Conservation (phyloP, 2,888 invertebrate species). For the Phlogophora meticulosa region DNA sequence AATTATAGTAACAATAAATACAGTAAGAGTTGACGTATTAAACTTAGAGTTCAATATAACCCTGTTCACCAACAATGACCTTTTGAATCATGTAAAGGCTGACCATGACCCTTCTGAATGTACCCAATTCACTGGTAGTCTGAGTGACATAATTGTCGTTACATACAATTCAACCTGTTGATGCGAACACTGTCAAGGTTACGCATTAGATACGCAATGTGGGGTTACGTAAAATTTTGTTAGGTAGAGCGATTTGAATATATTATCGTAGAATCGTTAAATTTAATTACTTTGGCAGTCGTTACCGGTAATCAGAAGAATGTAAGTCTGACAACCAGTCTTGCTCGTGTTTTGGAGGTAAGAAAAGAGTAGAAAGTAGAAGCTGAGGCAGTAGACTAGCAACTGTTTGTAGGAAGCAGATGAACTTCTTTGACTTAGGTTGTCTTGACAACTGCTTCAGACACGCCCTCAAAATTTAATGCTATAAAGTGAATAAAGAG, state of each 20-base stretch:
- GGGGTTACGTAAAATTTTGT: slow-evolving; percentile 9
- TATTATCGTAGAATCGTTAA: neutral
- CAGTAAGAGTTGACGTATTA: neutral
- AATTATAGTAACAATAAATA: too few relatives aligned
- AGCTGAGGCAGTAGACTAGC: too few relatives aligned
- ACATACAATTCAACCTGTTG: slow-evolving; percentile 27
- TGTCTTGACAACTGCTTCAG: too few relatives aligned
- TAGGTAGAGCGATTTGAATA: slow-evolving; percentile 1
- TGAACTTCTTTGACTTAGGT: too few relatives aligned
- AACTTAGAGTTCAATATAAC: slow-evolving; percentile 14
- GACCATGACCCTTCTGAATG: slow-evolving; percentile 44
- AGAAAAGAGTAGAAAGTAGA: too few relatives aligned
- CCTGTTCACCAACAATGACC: slow-evolving; percentile 33
- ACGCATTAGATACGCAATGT: slow-evolving; percentile 12
- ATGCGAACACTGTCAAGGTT: slow-evolving; percentile 49
- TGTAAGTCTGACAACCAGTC: too few relatives aligned
- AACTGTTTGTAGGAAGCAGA: too few relatives aligned
- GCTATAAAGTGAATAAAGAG: too few relatives aligned
- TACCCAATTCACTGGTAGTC: slow-evolving; percentile 19
- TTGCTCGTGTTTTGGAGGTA: too few relatives aligned
- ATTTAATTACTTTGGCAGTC: neutral
- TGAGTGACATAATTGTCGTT: slow-evolving; percentile 50
- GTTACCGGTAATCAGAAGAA: neutral
- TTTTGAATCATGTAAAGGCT: slow-evolving; percentile 33
- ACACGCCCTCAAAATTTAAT: too few relatives aligned